Percentiles rank a stretch among this genome's conserved stretches.
Conservation (phyloP, 2,888 invertebrate genomes). For the Neuroscelio doddi region DNA sequence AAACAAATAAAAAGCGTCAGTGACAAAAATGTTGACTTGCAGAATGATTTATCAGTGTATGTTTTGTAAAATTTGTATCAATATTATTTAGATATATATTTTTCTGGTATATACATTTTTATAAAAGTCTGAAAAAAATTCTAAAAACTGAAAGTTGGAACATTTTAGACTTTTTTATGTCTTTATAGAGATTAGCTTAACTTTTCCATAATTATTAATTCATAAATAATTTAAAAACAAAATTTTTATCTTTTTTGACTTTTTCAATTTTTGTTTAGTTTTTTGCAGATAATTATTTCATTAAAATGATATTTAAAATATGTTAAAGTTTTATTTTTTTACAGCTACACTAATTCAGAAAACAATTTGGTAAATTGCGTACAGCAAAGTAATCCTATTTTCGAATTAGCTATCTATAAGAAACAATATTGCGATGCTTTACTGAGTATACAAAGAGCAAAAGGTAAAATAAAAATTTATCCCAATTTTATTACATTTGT, state of each 20-base stretch:
- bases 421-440: slow-evolving; percentile 60
- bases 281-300: not conserved
- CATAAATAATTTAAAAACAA: too few species aligned
- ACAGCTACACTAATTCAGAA: slow-evolving; percentile 9
- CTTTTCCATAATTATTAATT: too few species aligned
- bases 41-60: not conserved
- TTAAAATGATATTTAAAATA: not conserved
- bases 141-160: too few species aligned
- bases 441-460: slow-evolving; percentile 57
- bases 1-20: slow-evolving; percentile 14
- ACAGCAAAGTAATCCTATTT: slow-evolving; percentile 42
- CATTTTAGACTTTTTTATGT: too few species aligned
- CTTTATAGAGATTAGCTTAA: too few species aligned
- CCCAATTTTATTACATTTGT: not conserved
- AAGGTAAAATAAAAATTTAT: slow-evolving; percentile 50
- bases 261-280: not conserved
- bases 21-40: not conserved
- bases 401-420: slow-evolving; percentile 54
- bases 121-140: too few species aligned
- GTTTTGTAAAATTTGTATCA: not conserved
- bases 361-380: slow-evolving; percentile 16
- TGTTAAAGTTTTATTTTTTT: too few species aligned
- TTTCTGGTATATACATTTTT: too few species aligned
- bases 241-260: too few species aligned
- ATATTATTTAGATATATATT: too few species aligned